A percentile compares a stretch with the other conserved stretches of the same genome.
These are phyloP conservation scores for Peromyscus melanophrys DNA, from an alignment of 2,797 vertebrate genomes.

Conservation along the genomic window DNA sequence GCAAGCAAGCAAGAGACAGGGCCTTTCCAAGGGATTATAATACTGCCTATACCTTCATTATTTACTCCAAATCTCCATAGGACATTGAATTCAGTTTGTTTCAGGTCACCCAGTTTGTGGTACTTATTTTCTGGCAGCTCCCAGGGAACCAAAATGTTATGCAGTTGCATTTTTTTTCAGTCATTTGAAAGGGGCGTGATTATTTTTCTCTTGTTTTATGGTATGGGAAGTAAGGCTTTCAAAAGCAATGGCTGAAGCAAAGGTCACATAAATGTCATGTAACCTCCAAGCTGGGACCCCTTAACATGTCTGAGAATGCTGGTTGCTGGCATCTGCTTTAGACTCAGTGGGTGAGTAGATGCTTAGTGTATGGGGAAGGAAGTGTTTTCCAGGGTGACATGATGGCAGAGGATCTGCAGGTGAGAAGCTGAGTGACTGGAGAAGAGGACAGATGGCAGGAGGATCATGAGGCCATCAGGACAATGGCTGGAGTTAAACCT, in stretches of 20 bases:
- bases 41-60: background rate
- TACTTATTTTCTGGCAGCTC: background rate
- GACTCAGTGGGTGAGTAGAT: background rate
- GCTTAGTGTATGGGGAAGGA: background rate
- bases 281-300: rapidly evolving
- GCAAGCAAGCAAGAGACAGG: background rate
- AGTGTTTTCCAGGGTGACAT: background rate
- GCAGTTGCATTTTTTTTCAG: background rate
- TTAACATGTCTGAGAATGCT: background rate
- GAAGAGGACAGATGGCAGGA: background rate
- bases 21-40: background rate
- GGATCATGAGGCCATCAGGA: background rate
- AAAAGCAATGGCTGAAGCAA: background rate
- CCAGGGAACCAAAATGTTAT: background rate
- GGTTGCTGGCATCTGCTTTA: background rate
- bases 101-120: background rate
- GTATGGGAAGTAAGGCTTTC: background rate
- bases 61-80: background rate
- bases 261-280: background rate
- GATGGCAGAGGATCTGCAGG: background rate
- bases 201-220: background rate
- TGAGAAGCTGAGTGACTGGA: background rate
- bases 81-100: background rate
- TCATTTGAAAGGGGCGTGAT: background rate
- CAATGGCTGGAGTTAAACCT: background rate